phyloP scores from a whole-genome alignment of 2,888 invertebrate species.

The Cistogaster globosa region DNA sequence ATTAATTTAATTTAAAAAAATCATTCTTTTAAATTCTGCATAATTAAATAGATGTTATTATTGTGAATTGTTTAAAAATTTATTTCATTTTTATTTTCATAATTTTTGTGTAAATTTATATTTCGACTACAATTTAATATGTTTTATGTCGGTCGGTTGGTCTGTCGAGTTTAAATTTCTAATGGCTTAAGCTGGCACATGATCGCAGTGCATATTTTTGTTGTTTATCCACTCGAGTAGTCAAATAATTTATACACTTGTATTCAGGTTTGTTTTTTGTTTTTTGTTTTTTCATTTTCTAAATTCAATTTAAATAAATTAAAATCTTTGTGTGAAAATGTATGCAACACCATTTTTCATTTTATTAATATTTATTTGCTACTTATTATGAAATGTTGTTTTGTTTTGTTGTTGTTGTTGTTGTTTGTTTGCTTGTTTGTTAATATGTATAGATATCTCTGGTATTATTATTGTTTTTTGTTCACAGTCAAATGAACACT shows the following conservation, averaged over 20 bases:
- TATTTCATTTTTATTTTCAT: neutral
- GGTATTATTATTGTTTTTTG: constrained; percentile 21
- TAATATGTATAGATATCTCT: neutral
- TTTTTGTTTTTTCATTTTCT: constrained; percentile 55
- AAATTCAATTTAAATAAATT: constrained; percentile 68
- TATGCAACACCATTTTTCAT: constrained; percentile 27
- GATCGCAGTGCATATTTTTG: neutral
- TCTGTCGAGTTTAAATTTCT: constrained; percentile 3
- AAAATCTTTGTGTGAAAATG: constrained; percentile 60
- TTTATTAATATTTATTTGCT: constrained; percentile 56
- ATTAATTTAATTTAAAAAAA: neutral
- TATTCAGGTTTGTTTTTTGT: constrained; percentile 39
- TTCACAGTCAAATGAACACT: constrained; percentile 55
- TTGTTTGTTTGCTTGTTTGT: no score
- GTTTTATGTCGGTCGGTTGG: neutral
- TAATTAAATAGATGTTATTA: constrained; percentile 16
- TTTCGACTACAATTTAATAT: neutral
- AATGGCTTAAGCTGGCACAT: neutral
- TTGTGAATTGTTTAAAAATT: constrained; percentile 16
- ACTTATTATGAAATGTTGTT: constrained; percentile 42
- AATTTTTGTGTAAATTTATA: constrained; percentile 12
- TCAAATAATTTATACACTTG: constrained; percentile 12
- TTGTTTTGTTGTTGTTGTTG: neutral
- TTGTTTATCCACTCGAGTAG: constrained; percentile 22
- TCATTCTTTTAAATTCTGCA: constrained; percentile 21